These are phyloP conservation scores for Sphenopsis melanotis DNA, from an alignment of 2,797 vertebrate genomes.

Conservation along the genomic window DNA sequence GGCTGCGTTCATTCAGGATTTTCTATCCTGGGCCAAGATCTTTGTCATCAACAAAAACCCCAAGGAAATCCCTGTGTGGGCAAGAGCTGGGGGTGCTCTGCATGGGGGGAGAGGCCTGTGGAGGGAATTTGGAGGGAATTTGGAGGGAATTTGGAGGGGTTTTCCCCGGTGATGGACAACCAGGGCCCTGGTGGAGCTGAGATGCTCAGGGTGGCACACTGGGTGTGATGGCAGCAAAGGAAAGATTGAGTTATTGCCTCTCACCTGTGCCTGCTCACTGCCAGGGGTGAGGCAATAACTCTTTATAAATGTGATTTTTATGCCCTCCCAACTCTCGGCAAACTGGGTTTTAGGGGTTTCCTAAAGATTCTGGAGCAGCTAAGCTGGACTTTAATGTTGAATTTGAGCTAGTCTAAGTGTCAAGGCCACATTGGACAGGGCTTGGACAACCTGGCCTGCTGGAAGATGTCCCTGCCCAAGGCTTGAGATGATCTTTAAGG, in stretches of 20 bases:
- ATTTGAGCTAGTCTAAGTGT: background rate
- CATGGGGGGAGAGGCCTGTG: accelerated
- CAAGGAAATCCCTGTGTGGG: background rate
- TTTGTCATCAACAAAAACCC: background rate
- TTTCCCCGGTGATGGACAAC: background rate
- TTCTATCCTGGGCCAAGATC: accelerated
- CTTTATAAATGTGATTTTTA: too few relatives aligned
- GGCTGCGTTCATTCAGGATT: background rate
- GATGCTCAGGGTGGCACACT: too few relatives aligned
- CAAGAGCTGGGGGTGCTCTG: background rate
- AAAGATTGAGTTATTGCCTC: too few relatives aligned
- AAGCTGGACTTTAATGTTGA: background rate
- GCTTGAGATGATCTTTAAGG: background rate
- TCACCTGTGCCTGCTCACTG: too few relatives aligned
- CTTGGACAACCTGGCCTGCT: background rate
- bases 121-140: background rate
- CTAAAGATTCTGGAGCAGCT: background rate
- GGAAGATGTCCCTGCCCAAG: background rate
- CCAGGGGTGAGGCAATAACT: too few relatives aligned
- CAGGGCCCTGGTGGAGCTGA: too few relatives aligned
- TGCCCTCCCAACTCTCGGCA: too few relatives aligned
- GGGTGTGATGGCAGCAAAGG: too few relatives aligned
- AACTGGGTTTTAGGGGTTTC: too few relatives aligned
- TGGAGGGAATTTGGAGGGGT: accelerated
- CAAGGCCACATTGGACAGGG: accelerated